A percentile compares a stretch with the other conserved stretches of the same genome.
Conservation (phyloP, 2,888 invertebrate species). For the Cephus sareptanus region DNA sequence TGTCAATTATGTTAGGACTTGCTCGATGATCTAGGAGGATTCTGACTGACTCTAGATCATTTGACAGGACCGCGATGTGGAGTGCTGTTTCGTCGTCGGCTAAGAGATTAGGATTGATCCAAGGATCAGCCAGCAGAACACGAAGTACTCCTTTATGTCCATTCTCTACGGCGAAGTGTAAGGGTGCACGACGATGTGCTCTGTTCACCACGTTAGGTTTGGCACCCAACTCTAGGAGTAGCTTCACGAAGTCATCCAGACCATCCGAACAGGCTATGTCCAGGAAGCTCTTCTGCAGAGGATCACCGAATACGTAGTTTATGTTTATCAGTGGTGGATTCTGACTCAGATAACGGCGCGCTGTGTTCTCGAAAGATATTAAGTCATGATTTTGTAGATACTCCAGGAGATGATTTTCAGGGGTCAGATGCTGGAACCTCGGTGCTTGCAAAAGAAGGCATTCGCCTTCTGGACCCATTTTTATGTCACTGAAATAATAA, state of each 20-base stretch:
- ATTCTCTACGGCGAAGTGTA: conserved; percentile 74
- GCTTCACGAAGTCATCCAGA: conserved; percentile 69
- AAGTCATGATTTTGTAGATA: neutral
- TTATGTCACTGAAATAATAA: neutral
- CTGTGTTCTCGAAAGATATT: conserved; percentile 36
- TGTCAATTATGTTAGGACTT: conserved; percentile 70
- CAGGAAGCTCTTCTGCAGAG: conserved; percentile 72
- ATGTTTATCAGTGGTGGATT: conserved; percentile 62
- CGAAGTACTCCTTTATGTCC: conserved; percentile 53
- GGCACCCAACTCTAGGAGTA: conserved; percentile 72
- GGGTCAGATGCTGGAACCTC: neutral
- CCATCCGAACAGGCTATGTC: conserved; percentile 71
- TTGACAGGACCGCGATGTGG: conserved; percentile 61
- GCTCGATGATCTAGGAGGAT: conserved; percentile 70
- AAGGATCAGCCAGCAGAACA: conserved; percentile 46
- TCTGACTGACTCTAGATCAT: conserved; percentile 68
- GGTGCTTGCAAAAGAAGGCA: neutral
- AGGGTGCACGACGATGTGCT: conserved; percentile 71
- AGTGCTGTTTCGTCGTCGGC: conserved; percentile 55
- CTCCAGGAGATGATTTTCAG: neutral
- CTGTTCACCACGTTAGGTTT: conserved; percentile 72
- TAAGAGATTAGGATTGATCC: conserved; percentile 55
- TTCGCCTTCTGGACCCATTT: neutral
- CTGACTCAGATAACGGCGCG: conserved; percentile 29
- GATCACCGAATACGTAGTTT: conserved; percentile 70